Evolutionary conservation across 2,888 invertebrate genomes (phyloP), one percentile per base, ranked within the genome.

Genomic region (Temnothorax rugatulus): DNA sequence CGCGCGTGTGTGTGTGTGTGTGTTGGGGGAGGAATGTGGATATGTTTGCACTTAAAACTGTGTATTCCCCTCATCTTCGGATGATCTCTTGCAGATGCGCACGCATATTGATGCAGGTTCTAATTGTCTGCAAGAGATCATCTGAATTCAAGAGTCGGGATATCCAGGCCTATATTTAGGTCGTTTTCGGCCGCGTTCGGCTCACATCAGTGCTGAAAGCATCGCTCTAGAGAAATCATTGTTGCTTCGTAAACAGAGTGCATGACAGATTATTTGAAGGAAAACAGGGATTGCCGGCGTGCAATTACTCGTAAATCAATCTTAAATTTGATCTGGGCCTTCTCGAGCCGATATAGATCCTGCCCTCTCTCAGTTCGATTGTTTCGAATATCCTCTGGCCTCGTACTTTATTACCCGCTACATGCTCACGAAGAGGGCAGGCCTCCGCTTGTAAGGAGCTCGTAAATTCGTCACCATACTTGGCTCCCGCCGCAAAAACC

Each of bases 401-500:
- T 84, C 88, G 81, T 87, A 88, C 88, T 91, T 91, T 90, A 89
- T 92, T 89, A 89, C 89, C 86, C 63, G 75, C 85, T 87, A 84
- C 82, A 87, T 88, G 87, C 88, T 89, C 87, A 79, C 69, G 88
- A 86, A 86, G 87, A 86, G 85, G 90, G 90, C 90, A 90, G 89
- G 86, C 90, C 81, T 59, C 4, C 2, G 79, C 69, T 90, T 85
- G 91, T 90, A 92, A 93, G 91, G 87, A 89, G 92, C 92, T 93
- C 93, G 91, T 93, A 93, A 93, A 93, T 93, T 93, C 93, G 92
- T 93, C 93, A 93, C 92, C 86, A 88, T 84, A 76, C 89, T 91
- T 87, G 90, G 92, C 91, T 92, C 90, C 91, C 86, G 89, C 90
- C 83, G 86, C 90, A 90, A 86, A 86, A 86, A 87, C 88, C 90